Base-by-base conservation (phyloP, 2,888 invertebrate species). In the Rhimphoctona megacephalus region DNA sequence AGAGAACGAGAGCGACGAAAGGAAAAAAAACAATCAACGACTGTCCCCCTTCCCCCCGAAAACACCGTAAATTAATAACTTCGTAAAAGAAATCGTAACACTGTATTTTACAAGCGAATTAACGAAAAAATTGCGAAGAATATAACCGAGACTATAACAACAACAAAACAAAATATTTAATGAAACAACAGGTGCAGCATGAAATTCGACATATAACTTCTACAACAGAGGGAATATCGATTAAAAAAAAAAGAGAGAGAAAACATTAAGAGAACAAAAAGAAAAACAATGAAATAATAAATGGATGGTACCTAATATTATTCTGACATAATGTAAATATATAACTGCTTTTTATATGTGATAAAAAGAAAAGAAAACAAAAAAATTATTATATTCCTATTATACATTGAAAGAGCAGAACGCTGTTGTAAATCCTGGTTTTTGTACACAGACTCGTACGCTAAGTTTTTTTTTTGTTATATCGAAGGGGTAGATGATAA, bases 311-410 rank as follows among this genome's bases (percentile, higher is more conserved):
- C 91, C 91, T 92, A 92, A 92, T 91, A 91, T 92, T 92, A 91
- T 92, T 91, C 91, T 90, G 90, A 93, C 89, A 91, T 86, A 83
- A 83, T 94, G 93, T 94, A 94, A 91, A 93, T 94, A 94, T 91
- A 92, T 91, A 94, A 93, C 92, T 92, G 94, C 93, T 94, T 94
- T 94, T 94, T 94, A 93, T 94, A 94, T 93, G 92, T 92, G 91
- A 92, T 92, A 91, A 91, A 86, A 77, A 66, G 61, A 52, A 85
- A 64, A 76, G 67, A 61, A 70, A 85, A 69, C 43, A 2, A 84
- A 84, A 73, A 78, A 90, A 92, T 92, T 90, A 93, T 92, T 91
- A 92, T 92, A 93, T 92, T 93, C 91, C 92, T 93, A 93, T 92
- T 92, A 92, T 91, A 92, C 91, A 89, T 91, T 92, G 92, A 93